phyloP scores from a whole-genome alignment of 92 coral and sea anemone species.

The Phenganax marumi region DNA sequence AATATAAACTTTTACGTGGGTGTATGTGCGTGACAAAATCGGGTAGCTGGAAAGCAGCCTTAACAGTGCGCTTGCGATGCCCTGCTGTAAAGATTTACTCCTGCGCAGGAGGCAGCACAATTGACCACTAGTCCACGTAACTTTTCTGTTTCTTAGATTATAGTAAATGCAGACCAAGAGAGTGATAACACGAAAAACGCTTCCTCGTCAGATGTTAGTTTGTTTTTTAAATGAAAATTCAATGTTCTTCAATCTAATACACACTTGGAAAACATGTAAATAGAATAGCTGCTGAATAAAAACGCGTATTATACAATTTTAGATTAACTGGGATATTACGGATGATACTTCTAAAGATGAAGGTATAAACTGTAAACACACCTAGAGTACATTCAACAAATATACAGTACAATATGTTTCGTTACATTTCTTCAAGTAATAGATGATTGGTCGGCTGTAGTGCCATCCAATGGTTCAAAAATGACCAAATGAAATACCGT shows the following conservation, averaged over 20 bases:
- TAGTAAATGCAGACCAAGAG: slow-evolving; percentile 20
- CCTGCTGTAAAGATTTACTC: too few species aligned
- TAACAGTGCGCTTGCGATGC: neutral
- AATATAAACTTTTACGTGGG: too few species aligned
- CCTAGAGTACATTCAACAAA: too few species aligned
- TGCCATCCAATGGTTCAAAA: too few species aligned
- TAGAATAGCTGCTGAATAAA: neutral
- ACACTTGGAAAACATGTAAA: too few species aligned
- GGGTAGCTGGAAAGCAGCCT: neutral
- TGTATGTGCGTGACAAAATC: too few species aligned
- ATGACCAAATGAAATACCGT: too few species aligned
- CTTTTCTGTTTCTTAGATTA: neutral
- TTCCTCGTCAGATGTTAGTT: slow-evolving; percentile 25
- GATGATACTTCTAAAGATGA: slow-evolving; percentile 27
- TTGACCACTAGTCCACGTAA: too few species aligned
- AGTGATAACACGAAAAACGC: slow-evolving; percentile 4
- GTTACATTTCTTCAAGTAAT: neutral
- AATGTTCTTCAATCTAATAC: neutral
- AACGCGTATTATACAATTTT: neutral
- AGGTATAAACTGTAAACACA: neutral
- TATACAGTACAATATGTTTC: too few species aligned
- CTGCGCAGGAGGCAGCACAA: too few species aligned
- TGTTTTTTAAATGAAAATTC: neutral
- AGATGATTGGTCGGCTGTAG: neutral
- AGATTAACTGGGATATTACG: slow-evolving; percentile 45